Percentiles rank a stretch among this genome's conserved stretches.
These are phyloP conservation scores for Xylota segnis DNA, from an alignment of 2,888 invertebrate species.

Conservation along the genomic window DNA sequence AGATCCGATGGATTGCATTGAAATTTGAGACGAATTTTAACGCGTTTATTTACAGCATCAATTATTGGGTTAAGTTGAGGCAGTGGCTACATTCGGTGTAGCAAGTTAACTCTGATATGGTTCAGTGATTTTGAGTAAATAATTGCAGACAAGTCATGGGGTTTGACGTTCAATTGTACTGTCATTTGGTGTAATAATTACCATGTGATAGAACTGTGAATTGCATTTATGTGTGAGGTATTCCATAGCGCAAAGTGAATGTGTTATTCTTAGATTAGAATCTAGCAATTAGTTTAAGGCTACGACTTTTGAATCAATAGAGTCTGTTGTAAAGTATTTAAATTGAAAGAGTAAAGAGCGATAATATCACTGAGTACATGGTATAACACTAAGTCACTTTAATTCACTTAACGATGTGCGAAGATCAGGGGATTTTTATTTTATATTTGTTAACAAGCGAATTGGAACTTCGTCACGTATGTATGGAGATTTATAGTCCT, in stretches of 20 bases:
- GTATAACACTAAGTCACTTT: background rate
- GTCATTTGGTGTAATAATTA: background rate
- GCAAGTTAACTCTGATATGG: constrained; percentile 22
- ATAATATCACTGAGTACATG: too few species aligned
- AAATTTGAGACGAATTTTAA: constrained; percentile 11
- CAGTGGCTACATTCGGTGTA: background rate
- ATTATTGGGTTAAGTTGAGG: constrained; percentile 4
- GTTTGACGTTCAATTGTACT: background rate
- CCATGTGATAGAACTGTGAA: background rate
- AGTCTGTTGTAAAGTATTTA: background rate
- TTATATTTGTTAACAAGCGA: background rate
- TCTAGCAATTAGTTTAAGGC: background rate
- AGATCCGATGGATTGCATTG: constrained; percentile 8
- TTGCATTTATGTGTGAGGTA: background rate
- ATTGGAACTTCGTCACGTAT: background rate
- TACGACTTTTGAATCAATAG: background rate
- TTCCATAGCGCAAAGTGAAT: background rate
- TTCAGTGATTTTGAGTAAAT: constrained; percentile 41
- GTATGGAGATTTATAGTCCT: background rate
- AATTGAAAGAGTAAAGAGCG: background rate
- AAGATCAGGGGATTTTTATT: background rate
- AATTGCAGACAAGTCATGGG: constrained; percentile 27
- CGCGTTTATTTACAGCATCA: constrained; percentile 5
- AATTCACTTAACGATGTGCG: background rate
- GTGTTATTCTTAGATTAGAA: background rate